A percentile compares a stretch with the other conserved stretches of the same genome.
These are phyloP conservation scores for Chelonus formosanus DNA, from an alignment of 2,888 invertebrate genomes.

Conservation along the genomic window DNA sequence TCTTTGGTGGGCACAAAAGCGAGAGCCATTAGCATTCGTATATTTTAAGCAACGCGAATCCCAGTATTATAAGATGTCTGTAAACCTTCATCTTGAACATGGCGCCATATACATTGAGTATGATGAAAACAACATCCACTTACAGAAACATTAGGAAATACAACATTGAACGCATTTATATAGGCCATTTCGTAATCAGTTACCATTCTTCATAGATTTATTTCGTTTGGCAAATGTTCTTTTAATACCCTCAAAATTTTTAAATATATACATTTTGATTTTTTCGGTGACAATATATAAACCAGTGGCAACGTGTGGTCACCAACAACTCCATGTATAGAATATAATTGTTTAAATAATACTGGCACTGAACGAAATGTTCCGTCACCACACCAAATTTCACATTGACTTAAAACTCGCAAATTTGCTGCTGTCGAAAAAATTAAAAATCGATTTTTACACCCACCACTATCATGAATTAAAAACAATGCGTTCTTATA, in stretches of 20 bases:
- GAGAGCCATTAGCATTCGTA: neutral
- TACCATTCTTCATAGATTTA: neutral
- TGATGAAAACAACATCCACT: neutral
- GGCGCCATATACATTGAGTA: slow-evolving; percentile 3
- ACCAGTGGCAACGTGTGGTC: too few species aligned
- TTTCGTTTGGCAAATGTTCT: neutral
- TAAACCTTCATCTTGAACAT: neutral
- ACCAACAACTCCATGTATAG: too few species aligned
- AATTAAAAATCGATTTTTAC: too few species aligned
- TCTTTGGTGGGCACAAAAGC: neutral
- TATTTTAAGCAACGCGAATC: neutral
- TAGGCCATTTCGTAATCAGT: neutral
- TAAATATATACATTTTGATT: neutral
- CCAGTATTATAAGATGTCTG: neutral
- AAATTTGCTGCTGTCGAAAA: too few species aligned
- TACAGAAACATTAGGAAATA: neutral
- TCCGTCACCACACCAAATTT: too few species aligned
- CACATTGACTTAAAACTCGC: too few species aligned
- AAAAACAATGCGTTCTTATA: too few species aligned
- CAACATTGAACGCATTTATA: neutral
- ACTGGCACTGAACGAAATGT: too few species aligned
- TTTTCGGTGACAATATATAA: neutral
- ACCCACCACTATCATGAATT: too few species aligned
- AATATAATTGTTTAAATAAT: too few species aligned
- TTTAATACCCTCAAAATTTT: neutral